phyloP scores from a whole-genome alignment of 2,113 vertebrate species.

The Arothron firmamentum region DNA sequence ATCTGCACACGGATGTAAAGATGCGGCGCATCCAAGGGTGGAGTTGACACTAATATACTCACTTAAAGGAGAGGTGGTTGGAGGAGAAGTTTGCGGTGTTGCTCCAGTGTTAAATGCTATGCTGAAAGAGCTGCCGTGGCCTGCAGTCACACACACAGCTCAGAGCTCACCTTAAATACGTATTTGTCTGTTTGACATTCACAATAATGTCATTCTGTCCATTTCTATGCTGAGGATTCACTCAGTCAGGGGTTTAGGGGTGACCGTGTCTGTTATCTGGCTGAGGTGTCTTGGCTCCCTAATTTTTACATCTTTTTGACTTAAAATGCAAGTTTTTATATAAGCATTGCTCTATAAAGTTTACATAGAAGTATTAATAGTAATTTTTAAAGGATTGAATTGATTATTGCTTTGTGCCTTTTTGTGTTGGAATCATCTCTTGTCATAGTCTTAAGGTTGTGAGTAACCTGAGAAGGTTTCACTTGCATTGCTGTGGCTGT shows the following conservation, averaged over 20 bases:
- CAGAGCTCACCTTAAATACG: not conserved
- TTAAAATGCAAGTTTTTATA: not conserved
- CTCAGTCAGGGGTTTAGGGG: not conserved
- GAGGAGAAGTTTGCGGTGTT: constrained; percentile 26
- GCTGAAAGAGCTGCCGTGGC: constrained; percentile 27
- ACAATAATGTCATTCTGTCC: constrained; percentile 12
- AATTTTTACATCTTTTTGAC: not conserved
- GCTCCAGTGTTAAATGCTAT: constrained; percentile 30
- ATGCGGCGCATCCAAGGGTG: constrained; percentile 20
- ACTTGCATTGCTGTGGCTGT: too few species aligned
- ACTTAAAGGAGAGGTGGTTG: not conserved
- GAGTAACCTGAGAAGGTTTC: too few species aligned
- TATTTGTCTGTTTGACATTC: not conserved
- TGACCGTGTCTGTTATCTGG: not conserved
- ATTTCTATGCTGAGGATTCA: constrained; percentile 21
- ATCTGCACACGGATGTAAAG: constrained; percentile 24
- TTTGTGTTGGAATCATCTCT: too few species aligned
- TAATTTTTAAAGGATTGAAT: too few species aligned
- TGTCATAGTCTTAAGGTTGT: too few species aligned
- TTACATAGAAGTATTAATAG: too few species aligned
- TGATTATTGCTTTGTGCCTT: too few species aligned
- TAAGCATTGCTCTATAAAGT: not conserved
- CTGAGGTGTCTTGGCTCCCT: not conserved
- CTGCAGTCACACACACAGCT: constrained; percentile 21
- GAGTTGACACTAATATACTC: constrained; percentile 8